Conservation (phyloP, 2,888 invertebrate species). For the Aspidapion aeneum region DNA sequence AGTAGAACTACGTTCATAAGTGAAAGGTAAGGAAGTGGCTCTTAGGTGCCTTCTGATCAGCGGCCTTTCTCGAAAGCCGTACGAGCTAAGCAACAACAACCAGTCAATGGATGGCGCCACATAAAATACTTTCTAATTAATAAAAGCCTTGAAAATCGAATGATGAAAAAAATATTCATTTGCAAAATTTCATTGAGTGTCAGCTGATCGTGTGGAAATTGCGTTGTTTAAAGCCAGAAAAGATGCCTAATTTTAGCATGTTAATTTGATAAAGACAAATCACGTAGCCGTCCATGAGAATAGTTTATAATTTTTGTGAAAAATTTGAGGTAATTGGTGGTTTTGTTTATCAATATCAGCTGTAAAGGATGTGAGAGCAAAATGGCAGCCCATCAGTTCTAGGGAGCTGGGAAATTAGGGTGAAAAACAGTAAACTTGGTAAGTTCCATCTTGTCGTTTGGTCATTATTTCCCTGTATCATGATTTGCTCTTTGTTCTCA, state of each 20-base stretch:
- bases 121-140: not conserved
- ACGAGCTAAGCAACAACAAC: too few species aligned
- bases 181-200: slow-evolving; percentile 30
- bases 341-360: slow-evolving; percentile 42
- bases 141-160: not conserved
- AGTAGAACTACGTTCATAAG: too few species aligned
- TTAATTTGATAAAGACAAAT: slow-evolving; percentile 16
- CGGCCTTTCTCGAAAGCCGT: too few species aligned
- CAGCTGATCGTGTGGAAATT: slow-evolving; percentile 42
- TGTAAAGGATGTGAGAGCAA: slow-evolving; percentile 37
- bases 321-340: slow-evolving; percentile 24
- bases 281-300: slow-evolving; percentile 16
- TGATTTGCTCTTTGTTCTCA: not conserved
- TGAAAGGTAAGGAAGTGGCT: too few species aligned
- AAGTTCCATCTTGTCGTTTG: not conserved
- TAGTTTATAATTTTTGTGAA: too few species aligned
- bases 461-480: slow-evolving; percentile 1
- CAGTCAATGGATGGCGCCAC: not conserved
- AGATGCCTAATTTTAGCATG: slow-evolving; percentile 36
- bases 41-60: too few species aligned
- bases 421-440: not conserved
- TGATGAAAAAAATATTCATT: not conserved
- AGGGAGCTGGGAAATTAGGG: slow-evolving; percentile 14
- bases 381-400: not conserved
- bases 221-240: slow-evolving; percentile 34